Evolutionary conservation across 2,113 vertebrate species (phyloP).

Genomic region (Boulengerochromis microlepis): DNA sequence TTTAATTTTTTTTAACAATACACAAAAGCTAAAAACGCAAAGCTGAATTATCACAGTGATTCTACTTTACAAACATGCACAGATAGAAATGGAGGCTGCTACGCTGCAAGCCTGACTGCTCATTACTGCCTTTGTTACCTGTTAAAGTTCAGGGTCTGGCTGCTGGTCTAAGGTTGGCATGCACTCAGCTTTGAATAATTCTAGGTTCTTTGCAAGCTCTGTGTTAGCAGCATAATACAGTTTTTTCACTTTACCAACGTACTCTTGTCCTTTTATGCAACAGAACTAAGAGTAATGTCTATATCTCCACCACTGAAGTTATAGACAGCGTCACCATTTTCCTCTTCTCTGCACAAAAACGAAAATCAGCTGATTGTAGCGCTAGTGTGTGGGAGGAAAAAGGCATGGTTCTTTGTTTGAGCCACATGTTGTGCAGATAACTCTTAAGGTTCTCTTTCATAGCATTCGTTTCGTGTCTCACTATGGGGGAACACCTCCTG

Average conservation of each 20-base stretch:
- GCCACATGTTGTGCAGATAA: background rate
- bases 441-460: background rate
- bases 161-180: background rate
- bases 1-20: background rate
- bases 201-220: background rate
- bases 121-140: background rate
- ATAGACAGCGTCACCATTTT: background rate
- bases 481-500: background rate
- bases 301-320: background rate
- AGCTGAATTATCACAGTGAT: background rate
- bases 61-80: background rate
- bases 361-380: background rate
- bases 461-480: background rate
- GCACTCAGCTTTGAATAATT: background rate
- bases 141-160: background rate
- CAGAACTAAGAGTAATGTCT: background rate
- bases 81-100: background rate
- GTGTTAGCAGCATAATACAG: background rate
- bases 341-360: background rate
- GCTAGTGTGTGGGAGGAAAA: background rate
- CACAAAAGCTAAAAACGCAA: background rate
- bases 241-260: background rate
- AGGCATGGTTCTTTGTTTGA: background rate
- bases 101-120: background rate
- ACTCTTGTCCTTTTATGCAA: background rate